These are phyloP conservation scores for Eulimnadia texana DNA, from an alignment of 1,140 invertebrate species.

Conservation along the genomic window DNA sequence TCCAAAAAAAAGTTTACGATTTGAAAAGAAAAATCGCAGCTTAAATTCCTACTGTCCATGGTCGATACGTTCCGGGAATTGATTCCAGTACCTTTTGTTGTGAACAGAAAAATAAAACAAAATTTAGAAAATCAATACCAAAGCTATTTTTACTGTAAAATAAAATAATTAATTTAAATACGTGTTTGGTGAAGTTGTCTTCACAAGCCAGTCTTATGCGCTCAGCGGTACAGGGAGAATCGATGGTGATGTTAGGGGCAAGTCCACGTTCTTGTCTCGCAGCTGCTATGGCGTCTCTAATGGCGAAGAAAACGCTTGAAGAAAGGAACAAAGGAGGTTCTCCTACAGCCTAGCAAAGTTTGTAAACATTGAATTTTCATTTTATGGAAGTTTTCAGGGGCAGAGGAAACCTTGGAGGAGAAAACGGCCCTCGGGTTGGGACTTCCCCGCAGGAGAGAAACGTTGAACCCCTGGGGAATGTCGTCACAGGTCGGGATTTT, in stretches of 20 bases:
- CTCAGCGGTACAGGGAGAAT: conserved; percentile 76
- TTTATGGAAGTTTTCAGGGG: not conserved
- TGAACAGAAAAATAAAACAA: not conserved
- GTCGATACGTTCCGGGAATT: conserved; percentile 18
- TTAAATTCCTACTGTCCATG: conserved; percentile 21
- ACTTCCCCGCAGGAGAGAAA: conserved; percentile 71
- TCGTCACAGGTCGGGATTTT: conserved; percentile 79
- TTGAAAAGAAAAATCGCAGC: not conserved
- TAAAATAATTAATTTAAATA: conserved; percentile 26
- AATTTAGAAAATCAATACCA: not conserved
- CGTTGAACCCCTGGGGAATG: conserved; percentile 82
- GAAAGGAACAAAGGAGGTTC: conserved; percentile 88
- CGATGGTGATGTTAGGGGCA: conserved; percentile 47
- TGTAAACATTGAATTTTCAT: not conserved
- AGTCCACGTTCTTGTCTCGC: conserved; percentile 54
- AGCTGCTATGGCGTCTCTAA: conserved; percentile 70
- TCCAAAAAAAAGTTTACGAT: too few relatives aligned
- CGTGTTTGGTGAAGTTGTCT: conserved; percentile 66
- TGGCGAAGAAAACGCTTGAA: conserved; percentile 72
- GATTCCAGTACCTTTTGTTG: conserved; percentile 18
- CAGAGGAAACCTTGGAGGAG: conserved; percentile 66
- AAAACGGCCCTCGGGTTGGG: conserved; percentile 80
- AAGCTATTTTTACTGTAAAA: not conserved
- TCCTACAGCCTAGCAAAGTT: conserved; percentile 61
- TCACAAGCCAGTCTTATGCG: conserved; percentile 77